These are phyloP conservation scores for Phocides pigmalion DNA, from an alignment of 1,140 invertebrate species.

Conservation along the genomic window DNA sequence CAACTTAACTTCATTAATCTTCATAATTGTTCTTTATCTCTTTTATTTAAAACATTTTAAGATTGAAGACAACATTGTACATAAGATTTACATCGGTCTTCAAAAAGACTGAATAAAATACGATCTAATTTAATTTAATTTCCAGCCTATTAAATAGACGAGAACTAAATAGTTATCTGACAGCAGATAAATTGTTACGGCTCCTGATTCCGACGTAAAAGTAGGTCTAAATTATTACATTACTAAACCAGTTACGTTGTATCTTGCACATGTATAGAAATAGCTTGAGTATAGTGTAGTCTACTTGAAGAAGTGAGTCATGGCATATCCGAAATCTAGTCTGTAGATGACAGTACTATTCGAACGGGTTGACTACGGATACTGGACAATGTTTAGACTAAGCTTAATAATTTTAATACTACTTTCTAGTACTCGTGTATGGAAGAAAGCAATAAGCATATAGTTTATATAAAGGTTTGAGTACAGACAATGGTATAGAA, in stretches of 20 bases:
- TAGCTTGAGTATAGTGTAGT: not conserved
- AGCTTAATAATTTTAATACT: too few relatives aligned
- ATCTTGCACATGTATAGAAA: not conserved
- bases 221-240: conserved; percentile 14
- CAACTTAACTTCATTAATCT: too few relatives aligned
- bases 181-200: conserved; percentile 21
- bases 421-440: too few relatives aligned
- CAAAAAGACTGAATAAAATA: not conserved
- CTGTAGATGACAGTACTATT: too few relatives aligned
- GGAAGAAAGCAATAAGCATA: too few relatives aligned
- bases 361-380: too few relatives aligned
- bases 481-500: too few relatives aligned
- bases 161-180: conserved; percentile 13
- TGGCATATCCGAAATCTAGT: not conserved
- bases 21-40: too few relatives aligned
- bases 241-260: conserved; percentile 8
- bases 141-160: conserved; percentile 10
- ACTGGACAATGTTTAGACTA: too few relatives aligned
- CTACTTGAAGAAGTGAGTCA: not conserved
- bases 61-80: too few relatives aligned
- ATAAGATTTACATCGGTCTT: not conserved
- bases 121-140: not conserved
- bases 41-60: too few relatives aligned
- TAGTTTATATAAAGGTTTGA: too few relatives aligned
- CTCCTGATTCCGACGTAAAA: conserved; percentile 23